These are phyloP conservation scores for Drosophila fuyamai DNA, from an alignment of 1,140 invertebrate species.

Conservation along the genomic window DNA sequence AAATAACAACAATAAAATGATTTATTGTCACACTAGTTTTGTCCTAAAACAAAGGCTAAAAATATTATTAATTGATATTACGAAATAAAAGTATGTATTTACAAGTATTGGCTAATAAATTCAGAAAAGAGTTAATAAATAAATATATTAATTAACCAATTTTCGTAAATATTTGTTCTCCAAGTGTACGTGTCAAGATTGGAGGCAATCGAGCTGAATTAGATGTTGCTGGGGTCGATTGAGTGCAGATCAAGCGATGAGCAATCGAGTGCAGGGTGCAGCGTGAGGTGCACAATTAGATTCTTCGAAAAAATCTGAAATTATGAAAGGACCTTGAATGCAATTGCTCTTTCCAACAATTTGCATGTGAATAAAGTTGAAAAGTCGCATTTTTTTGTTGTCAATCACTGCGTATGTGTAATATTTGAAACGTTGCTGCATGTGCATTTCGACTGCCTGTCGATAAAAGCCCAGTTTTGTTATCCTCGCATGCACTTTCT, in stretches of 20 bases:
- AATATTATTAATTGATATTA: no score
- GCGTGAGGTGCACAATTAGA: slow-evolving; percentile 36
- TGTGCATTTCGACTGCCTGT: slow-evolving; percentile 5
- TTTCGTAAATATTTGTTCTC: neutral
- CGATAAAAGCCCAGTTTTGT: slow-evolving; percentile 11
- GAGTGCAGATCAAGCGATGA: slow-evolving; percentile 60
- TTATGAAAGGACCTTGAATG: slow-evolving; percentile 45
- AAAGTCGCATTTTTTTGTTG: neutral
- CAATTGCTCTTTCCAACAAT: slow-evolving; percentile 34
- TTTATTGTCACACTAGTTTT: no score
- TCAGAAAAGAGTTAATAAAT: no score
- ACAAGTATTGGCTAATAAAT: neutral
- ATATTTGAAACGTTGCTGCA: slow-evolving; percentile 8
- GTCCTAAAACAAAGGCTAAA: no score
- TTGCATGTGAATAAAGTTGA: slow-evolving; percentile 37
- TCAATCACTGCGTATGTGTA: slow-evolving; percentile 28
- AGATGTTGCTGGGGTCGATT: slow-evolving; percentile 56
- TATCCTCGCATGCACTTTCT: slow-evolving; percentile 21
- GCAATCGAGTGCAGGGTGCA: slow-evolving; percentile 48
- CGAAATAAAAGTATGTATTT: no score
- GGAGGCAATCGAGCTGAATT: slow-evolving; percentile 63
- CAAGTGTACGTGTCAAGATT: slow-evolving; percentile 51
- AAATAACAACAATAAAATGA: neutral
- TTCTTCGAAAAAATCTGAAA: slow-evolving; percentile 47
- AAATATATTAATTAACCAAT: neutral